phyloP scores from a whole-genome alignment of 1,140 invertebrate genomes.

The Andrena cerasifolii region DNA sequence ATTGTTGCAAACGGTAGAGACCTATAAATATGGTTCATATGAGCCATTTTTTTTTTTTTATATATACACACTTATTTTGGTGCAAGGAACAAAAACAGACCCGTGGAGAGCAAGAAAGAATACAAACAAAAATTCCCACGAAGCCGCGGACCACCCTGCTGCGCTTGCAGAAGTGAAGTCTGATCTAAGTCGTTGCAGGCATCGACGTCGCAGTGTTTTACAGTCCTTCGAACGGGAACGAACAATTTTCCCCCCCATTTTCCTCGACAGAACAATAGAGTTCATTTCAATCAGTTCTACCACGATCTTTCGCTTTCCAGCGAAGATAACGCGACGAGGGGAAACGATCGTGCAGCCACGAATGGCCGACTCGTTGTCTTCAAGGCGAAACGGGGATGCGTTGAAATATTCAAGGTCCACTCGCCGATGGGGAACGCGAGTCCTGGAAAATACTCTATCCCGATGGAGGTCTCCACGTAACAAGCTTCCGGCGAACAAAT shows the following conservation, averaged over 20 bases:
- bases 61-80: too few relatives aligned
- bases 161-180: too few relatives aligned
- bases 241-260: not conserved
- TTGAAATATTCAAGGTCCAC: conserved; percentile 58
- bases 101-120: too few relatives aligned
- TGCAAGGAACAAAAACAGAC: too few relatives aligned
- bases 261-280: not conserved
- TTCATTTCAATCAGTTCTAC: conserved; percentile 3
- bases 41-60: too few relatives aligned
- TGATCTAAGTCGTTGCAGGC: not conserved
- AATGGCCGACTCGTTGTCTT: conserved; percentile 5
- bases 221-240: not conserved
- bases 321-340: conserved; percentile 7
- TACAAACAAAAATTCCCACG: too few relatives aligned
- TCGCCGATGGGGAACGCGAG: conserved; percentile 16
- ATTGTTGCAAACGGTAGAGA: too few relatives aligned
- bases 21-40: too few relatives aligned
- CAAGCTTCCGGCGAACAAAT: too few relatives aligned
- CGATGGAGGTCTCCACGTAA: conserved; percentile 9
- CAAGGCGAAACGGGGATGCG: conserved; percentile 13
- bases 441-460: conserved; percentile 39
- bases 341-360: conserved; percentile 2
- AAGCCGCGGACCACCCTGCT: too few relatives aligned
- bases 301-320: conserved; percentile 9
- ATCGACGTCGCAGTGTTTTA: too few relatives aligned